Percentiles rank a stretch among this genome's conserved stretches.
Evolutionary conservation across 2,113 vertebrate genomes (phyloP).

Genomic region (Pipra filicauda): DNA sequence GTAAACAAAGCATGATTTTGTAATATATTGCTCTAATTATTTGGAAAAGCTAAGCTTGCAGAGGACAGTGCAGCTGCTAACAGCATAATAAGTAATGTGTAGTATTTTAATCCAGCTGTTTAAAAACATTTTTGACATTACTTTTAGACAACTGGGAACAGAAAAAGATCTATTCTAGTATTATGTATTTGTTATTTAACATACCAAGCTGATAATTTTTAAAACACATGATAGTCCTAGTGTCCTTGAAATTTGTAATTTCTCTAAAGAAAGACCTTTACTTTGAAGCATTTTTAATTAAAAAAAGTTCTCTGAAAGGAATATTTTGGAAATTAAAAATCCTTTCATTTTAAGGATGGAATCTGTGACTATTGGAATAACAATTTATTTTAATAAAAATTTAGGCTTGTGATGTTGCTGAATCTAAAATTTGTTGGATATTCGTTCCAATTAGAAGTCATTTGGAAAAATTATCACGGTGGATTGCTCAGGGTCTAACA

Average conservation of each 20-base stretch:
- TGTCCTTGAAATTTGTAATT: not conserved
- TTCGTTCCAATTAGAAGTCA: not conserved
- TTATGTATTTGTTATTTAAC: not conserved
- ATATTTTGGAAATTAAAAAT: not conserved
- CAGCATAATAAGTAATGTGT: not conserved
- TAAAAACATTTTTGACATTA: slow-evolving; percentile 15
- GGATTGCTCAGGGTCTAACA: not conserved
- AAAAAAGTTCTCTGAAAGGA: not conserved
- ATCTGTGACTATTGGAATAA: not conserved
- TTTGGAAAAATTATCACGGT: not conserved
- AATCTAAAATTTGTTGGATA: not conserved
- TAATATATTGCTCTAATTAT: not conserved
- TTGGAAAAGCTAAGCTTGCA: slow-evolving; percentile 14
- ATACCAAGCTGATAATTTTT: not conserved
- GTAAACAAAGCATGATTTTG: not conserved
- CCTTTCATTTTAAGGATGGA: not conserved
- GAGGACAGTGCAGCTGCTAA: not conserved
- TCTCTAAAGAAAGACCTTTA: not conserved
- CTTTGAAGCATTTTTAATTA: not conserved
- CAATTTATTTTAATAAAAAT: not conserved
- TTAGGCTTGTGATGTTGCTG: not conserved
- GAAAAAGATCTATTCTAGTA: not conserved
- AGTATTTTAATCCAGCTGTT: slow-evolving; percentile 11
- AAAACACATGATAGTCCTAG: not conserved
- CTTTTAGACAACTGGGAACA: not conserved